Evolutionary conservation across 64 coral and sea anemone species (phyloP).

Genomic region (Trachythela sp.): DNA sequence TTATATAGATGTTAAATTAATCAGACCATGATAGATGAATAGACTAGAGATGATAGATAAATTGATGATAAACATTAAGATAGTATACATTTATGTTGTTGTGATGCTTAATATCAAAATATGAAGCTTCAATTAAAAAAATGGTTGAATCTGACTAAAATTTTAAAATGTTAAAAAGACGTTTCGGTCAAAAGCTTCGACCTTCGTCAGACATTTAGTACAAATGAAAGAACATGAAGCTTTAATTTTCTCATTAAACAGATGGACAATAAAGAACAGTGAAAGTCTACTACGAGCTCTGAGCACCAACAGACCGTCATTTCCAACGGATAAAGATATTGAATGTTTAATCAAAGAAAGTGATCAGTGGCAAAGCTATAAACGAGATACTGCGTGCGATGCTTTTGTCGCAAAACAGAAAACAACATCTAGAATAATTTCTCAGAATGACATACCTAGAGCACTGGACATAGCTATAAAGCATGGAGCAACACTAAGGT

Average conservation of each 20-base stretch:
- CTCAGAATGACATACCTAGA: background rate
- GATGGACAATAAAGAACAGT: constrained; percentile 84
- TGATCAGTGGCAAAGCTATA: constrained; percentile 95
- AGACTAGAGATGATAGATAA: too few species aligned
- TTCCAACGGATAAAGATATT: constrained; percentile 64
- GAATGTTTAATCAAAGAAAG: constrained; percentile 77
- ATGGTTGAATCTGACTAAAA: too few species aligned
- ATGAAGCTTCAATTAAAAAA: too few species aligned
- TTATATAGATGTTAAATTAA: too few species aligned
- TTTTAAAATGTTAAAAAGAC: too few species aligned
- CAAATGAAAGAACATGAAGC: background rate
- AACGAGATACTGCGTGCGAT: constrained; percentile 41
- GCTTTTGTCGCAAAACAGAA: background rate
- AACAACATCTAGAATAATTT: background rate
- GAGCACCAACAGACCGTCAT: constrained; percentile 52
- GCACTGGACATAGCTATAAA: background rate
- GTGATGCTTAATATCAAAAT: too few species aligned
- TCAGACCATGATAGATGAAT: too few species aligned
- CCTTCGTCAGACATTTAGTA: background rate
- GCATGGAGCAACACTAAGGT: background rate
- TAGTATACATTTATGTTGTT: too few species aligned
- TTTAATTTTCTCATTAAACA: background rate
- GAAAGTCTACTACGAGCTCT: constrained; percentile 63
- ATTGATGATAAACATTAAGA: too few species aligned
- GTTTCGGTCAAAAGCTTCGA: too few species aligned